Evolutionary conservation across 2,888 invertebrate species (phyloP).

Genomic region (Orthosia gracilis): DNA sequence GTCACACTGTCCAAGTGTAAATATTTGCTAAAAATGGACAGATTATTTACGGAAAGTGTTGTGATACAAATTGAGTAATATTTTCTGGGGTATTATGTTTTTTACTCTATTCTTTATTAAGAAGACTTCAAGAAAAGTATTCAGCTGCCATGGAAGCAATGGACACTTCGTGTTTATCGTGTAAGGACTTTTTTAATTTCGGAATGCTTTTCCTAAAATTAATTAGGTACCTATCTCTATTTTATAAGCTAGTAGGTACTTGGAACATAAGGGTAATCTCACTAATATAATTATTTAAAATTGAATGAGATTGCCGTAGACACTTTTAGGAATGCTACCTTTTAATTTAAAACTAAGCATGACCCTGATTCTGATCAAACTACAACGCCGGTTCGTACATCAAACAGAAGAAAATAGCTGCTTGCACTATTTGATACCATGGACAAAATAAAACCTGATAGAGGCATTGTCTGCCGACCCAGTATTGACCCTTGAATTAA

Average conservation of each 20-base stretch:
- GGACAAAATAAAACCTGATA: too few species aligned
- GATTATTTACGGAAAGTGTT: slow-evolving; percentile 61
- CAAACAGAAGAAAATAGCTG: too few species aligned
- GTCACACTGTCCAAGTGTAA: slow-evolving; percentile 71
- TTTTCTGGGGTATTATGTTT: slow-evolving; percentile 24
- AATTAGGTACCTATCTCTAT: neutral
- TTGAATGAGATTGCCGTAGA: neutral
- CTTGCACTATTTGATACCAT: too few species aligned
- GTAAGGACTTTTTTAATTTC: slow-evolving; percentile 71
- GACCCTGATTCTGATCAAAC: too few species aligned
- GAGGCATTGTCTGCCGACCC: too few species aligned
- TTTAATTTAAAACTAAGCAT: neutral
- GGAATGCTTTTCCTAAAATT: neutral
- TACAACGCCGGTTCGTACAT: too few species aligned
- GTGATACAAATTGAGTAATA: slow-evolving; percentile 56
- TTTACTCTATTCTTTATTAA: slow-evolving; percentile 18
- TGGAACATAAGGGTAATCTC: neutral
- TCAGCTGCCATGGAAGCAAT: slow-evolving; percentile 72
- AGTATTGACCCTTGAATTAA: too few species aligned
- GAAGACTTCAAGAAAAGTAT: slow-evolving; percentile 52
- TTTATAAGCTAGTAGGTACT: neutral
- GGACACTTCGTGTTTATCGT: slow-evolving; percentile 73
- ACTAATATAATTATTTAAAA: neutral
- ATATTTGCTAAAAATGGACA: slow-evolving; percentile 78
- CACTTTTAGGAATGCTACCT: neutral